Base-by-base conservation (phyloP, 1,140 invertebrate species). In the Rhizoglyphus robini region DNA sequence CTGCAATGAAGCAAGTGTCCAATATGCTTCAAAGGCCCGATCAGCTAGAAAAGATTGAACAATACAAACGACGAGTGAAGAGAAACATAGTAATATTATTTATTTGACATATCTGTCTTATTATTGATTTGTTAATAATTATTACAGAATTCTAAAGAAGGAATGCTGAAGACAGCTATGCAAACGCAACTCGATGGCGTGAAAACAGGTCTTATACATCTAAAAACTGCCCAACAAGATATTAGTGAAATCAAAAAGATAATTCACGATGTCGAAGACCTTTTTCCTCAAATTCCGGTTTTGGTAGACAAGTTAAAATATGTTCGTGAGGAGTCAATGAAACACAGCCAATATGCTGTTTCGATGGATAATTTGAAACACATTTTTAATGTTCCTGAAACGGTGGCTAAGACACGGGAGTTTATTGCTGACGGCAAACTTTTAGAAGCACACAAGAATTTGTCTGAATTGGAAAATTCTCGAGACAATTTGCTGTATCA, bases 331-430 rank as follows among this genome's bases (percentile, higher is more conserved):
- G 94, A 98, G 76, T 96, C 96, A 75, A 87, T 87, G 68, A 82
- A 86, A 23, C 91, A 98, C 76, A 78, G 78, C 70, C 81, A 99
- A 76, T 95, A 96, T 75, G 90, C 90, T 0, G 95, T 94, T 13
- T 94, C 95, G 1, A 93, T 94, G 81, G 94, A 98, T 73, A 98
- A 98, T 76, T 78, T 99, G 4, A 97, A 96, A 74, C 92, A 98
- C 73, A 95, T 99, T 65, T 96, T 98, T 71, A 96, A 91, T 49
- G 92, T 99, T 0, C 92, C 91, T 13, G 91, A 96, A 73, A 96
- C 88, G 78, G 89, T 99, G 1, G 86, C 89, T 63, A 93, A 91
- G 77, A 96, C 94, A 0, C 87, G 92, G 71, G 85, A 88, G 60
- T 87, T 88, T 79, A 97, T 99, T 66, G 86, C 85, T 68, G 93